Percentiles rank a stretch among this genome's conserved stretches.
Evolutionary conservation across 2,888 invertebrate genomes (phyloP).

Genomic region (Ochropacha duplaris): DNA sequence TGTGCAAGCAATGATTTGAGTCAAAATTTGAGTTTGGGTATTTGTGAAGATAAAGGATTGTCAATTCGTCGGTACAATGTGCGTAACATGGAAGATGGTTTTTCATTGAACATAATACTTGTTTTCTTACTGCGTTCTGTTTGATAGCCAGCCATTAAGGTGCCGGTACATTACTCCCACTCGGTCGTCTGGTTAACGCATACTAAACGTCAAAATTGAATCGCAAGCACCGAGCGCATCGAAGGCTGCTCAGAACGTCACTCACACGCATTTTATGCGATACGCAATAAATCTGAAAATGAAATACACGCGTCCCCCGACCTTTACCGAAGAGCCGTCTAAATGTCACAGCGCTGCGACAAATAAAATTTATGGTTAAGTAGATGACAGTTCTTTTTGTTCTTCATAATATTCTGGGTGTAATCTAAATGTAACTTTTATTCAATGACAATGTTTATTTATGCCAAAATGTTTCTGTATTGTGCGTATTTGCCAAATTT

Average conservation of each 20-base stretch:
- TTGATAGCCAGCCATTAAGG: not conserved
- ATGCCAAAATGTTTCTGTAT: not conserved
- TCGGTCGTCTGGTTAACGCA: not conserved
- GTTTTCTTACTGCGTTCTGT: not conserved
- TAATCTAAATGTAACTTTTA: not conserved
- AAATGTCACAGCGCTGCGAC: conserved; percentile 34
- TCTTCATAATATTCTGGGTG: not conserved
- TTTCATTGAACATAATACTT: not conserved
- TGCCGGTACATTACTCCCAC: not conserved
- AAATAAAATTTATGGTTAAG: conserved; percentile 27
- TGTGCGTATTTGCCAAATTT: not conserved
- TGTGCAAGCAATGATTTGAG: too few relatives aligned
- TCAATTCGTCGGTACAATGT: not conserved
- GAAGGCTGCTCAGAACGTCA: conserved; percentile 47
- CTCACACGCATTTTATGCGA: conserved; percentile 27
- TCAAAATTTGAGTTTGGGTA: too few relatives aligned
- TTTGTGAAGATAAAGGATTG: not conserved
- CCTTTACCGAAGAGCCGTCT: conserved; percentile 40
- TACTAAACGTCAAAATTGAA: not conserved
- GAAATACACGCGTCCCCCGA: conserved; percentile 42
- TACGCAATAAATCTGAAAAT: conserved; percentile 43
- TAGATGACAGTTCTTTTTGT: conserved; percentile 6
- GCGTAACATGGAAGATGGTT: not conserved
- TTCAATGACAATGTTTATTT: conserved; percentile 1
- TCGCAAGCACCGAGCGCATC: not conserved